These are phyloP conservation scores for Dissostichus mawsoni DNA, from an alignment of 2,113 vertebrate species.

Conservation along the genomic window DNA sequence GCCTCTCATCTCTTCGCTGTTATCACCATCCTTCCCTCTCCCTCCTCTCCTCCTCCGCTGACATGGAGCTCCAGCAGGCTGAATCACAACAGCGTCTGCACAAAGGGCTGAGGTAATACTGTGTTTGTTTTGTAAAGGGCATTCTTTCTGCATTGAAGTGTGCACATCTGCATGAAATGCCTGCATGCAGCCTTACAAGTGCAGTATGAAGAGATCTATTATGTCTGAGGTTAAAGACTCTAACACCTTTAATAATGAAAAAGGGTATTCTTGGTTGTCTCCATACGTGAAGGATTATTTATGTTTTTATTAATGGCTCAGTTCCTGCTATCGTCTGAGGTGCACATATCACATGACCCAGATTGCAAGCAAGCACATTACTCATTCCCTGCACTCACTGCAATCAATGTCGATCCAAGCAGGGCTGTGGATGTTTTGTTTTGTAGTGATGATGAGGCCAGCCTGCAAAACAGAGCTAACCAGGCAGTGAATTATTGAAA, in stretches of 20 bases:
- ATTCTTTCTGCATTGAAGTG: conserved; percentile 4
- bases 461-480: conserved; percentile 12
- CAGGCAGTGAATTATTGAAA: conserved; percentile 11
- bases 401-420: conserved; percentile 9
- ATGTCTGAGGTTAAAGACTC: conserved; percentile 13
- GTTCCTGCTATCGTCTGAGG: conserved; percentile 58
- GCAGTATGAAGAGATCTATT: conserved; percentile 18
- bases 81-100: conserved; percentile 70
- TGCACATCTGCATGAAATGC: conserved; percentile 17
- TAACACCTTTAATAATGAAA: background rate
- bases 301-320: conserved; percentile 35
- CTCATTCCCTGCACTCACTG: background rate
- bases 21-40: conserved; percentile 59
- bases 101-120: conserved; percentile 73
- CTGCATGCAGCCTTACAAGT: conserved; percentile 55
- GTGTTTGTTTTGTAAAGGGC: background rate
- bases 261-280: background rate
- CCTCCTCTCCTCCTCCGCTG: conserved; percentile 69
- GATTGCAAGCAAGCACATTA: conserved; percentile 29
- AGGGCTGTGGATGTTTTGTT: conserved; percentile 17
- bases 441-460: background rate
- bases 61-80: conserved; percentile 75
- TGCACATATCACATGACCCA: conserved; percentile 62
- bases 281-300: background rate
- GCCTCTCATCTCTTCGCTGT: conserved; percentile 70